These are phyloP conservation scores for Isurus oxyrinchus DNA, from an alignment of 2,113 vertebrate genomes.

Conservation along the genomic window DNA sequence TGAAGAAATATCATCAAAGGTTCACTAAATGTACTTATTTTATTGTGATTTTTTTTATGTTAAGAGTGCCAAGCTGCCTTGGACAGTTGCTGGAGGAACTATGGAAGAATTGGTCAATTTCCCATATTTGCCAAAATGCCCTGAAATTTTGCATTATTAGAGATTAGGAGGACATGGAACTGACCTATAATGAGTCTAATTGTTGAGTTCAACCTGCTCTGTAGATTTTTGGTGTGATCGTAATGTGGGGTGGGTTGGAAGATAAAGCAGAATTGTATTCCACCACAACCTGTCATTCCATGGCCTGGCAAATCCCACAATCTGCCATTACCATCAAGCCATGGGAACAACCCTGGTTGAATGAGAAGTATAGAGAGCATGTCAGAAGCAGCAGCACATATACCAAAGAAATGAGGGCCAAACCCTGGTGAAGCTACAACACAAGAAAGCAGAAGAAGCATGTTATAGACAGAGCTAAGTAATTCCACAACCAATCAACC, in stretches of 20 bases:
- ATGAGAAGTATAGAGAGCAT: no score
- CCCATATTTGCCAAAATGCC: not conserved
- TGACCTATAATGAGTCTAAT: not conserved
- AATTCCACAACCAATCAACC: no score
- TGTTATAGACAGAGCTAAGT: no score
- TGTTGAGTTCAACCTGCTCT: not conserved
- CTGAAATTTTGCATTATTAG: not conserved
- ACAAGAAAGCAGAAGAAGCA: no score
- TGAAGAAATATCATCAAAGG: not conserved
- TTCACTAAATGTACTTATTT: not conserved
- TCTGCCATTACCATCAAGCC: no score
- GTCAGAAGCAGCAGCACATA: no score
- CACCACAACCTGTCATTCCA: no score
- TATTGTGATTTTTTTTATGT: not conserved
- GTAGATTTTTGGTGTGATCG: not conserved
- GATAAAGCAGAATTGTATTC: no score
- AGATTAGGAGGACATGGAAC: not conserved
- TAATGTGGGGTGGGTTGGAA: not conserved
- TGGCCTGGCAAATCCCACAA: no score
- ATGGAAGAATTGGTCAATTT: not conserved
- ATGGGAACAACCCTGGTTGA: no score
- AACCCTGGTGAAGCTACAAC: no score
- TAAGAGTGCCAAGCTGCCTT: not conserved
- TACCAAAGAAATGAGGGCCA: no score
- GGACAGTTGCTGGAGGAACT: not conserved